Percentiles rank a stretch among this genome's conserved stretches.
Evolutionary conservation across 2,797 vertebrate genomes (phyloP).

Genomic region (Malacoctenus gilli): DNA sequence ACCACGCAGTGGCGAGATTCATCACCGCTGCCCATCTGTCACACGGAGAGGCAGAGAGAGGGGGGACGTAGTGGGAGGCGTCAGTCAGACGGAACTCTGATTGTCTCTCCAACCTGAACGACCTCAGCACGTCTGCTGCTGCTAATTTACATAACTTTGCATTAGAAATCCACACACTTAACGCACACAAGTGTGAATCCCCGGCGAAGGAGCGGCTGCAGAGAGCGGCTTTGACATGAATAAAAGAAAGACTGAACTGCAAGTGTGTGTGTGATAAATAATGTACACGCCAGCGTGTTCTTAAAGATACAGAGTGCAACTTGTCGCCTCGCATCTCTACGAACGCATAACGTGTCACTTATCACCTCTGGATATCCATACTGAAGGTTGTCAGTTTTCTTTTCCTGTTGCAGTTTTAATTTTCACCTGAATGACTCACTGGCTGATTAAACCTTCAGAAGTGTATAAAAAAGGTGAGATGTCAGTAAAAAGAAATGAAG

Average conservation of each 20-base stretch:
- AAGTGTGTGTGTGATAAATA: too few relatives aligned
- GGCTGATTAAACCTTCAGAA: too few relatives aligned
- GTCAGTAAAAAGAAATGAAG: too few relatives aligned
- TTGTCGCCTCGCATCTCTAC: background rate
- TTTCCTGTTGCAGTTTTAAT: too few relatives aligned
- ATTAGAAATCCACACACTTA: background rate
- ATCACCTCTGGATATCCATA: background rate
- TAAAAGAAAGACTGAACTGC: background rate
- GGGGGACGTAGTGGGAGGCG: constrained; percentile 1
- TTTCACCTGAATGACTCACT: too few relatives aligned
- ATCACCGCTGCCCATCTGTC: constrained; percentile 31
- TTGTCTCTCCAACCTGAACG: background rate
- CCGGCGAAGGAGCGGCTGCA: background rate
- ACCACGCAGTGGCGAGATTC: too few relatives aligned
- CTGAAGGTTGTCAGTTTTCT: background rate
- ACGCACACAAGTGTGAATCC: background rate
- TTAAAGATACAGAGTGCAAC: too few relatives aligned
- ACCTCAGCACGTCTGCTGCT: background rate
- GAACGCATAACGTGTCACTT: background rate
- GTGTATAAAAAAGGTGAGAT: too few relatives aligned
- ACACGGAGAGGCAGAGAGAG: constrained; percentile 20
- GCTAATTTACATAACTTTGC: constrained; percentile 9
- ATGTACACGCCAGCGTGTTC: background rate
- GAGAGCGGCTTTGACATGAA: background rate
- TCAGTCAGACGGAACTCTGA: constrained; percentile 15